Evolutionary conservation across 2,888 invertebrate species (phyloP).

Genomic region (Vannuccia rotundouncinata): DNA sequence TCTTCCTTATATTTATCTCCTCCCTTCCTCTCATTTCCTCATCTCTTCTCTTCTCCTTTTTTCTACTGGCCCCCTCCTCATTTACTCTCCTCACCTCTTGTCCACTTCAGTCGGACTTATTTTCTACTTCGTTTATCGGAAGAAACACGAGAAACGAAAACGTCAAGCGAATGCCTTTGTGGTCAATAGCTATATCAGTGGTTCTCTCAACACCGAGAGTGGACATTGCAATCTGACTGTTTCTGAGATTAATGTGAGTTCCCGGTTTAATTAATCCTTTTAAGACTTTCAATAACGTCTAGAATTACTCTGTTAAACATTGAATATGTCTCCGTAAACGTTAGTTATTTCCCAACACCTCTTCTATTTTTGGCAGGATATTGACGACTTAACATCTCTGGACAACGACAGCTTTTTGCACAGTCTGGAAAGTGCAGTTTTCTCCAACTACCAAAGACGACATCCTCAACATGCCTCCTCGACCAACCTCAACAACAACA

Average conservation of each 20-base stretch:
- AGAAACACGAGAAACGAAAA: neutral
- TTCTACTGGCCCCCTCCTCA: no score
- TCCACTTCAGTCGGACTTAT: neutral
- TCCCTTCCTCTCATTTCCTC: no score
- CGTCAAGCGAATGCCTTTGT: constrained; percentile 2
- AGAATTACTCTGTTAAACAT: no score
- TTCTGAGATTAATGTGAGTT: neutral
- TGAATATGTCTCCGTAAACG: no score
- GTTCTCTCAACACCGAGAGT: neutral
- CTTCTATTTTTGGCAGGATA: constrained; percentile 65
- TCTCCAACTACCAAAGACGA: constrained; percentile 67
- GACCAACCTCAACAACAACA: neutral
- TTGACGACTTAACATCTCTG: constrained; percentile 86
- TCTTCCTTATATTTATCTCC: no score
- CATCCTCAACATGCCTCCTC: neutral
- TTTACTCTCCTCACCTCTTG: no score
- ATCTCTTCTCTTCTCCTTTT: no score
- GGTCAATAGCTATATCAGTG: neutral
- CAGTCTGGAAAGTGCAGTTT: constrained; percentile 78
- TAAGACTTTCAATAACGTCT: no score
- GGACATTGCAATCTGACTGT: constrained; percentile 5
- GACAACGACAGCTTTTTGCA: constrained; percentile 88
- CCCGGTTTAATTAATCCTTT: no score
- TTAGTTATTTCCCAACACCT: no score
- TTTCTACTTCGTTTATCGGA: neutral